Percentiles rank a stretch among this genome's conserved stretches.
These are phyloP conservation scores for Psittacula echo DNA, from an alignment of 2,797 vertebrate species.

Conservation along the genomic window DNA sequence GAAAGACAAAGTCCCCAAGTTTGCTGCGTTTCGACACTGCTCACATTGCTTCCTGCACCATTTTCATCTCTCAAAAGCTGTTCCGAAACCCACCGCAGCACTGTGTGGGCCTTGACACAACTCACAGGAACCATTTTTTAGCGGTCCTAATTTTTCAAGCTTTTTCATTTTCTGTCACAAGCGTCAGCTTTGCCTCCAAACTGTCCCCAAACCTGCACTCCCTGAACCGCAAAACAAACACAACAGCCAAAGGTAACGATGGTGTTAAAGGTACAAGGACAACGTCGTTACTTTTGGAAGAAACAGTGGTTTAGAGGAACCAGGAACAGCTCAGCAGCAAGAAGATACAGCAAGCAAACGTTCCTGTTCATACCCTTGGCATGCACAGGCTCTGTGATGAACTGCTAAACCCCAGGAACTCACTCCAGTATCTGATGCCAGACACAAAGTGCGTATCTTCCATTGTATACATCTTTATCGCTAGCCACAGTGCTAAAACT, in stretches of 20 bases:
- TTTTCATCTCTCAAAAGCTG: background rate
- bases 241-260: fast-evolving
- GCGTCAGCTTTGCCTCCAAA: background rate
- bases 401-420: background rate
- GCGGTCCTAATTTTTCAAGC: background rate
- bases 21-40: constrained; percentile 29
- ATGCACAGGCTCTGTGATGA: fast-evolving
- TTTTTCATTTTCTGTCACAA: fast-evolving
- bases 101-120: background rate
- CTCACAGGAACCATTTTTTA: background rate
- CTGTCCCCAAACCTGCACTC: background rate
- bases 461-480: background rate
- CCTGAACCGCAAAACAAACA: background rate
- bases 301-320: background rate
- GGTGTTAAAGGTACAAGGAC: background rate
- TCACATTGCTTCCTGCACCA: background rate
- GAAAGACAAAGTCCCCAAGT: constrained; percentile 46
- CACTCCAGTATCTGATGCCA: background rate
- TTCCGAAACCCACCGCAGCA: background rate
- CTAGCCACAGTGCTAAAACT: background rate
- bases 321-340: background rate
- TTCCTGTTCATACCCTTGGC: too few relatives aligned
- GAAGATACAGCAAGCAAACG: background rate
- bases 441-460: fast-evolving
- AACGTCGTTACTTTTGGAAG: background rate